Evolutionary conservation across 2,888 invertebrate genomes (phyloP), one percentile per base, ranked within the genome.

Genomic region (Lasioglossum villosulum): DNA sequence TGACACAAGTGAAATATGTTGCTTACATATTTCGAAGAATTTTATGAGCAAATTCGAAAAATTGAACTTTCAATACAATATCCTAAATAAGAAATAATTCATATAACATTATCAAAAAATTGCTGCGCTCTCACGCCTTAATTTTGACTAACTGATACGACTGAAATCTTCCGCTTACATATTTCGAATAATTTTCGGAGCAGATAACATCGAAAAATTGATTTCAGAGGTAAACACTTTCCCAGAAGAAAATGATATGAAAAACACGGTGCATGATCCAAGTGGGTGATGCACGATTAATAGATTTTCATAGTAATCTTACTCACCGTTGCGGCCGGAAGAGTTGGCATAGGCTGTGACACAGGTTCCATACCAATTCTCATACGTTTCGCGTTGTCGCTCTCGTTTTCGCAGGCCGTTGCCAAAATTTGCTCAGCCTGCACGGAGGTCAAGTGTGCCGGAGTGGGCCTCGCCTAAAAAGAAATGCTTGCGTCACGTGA

Each of bases 331-430:
- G 96, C 96, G 87, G 97, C 97, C 86, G 97, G 97, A 92, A 97
- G 96, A 86, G 97, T 96, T 89, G 97, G 98, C 97, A 98, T 97
- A 77, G 98, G 98, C 96, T 98, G 98, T 94, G 98, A 98, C 93
- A 98, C 98, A 71, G 99, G 99, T 95, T 99, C 99, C 92, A 99
- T 96, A 75, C 99, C 99, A 94, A 99, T 97, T 90, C 99, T 97
- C 99, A 99, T 99, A 94, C 99, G 97, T 96, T 99, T 99, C 86
- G 99, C 99, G 95, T 99, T 99, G 95, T 98, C 97, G 95, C 98
- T 98, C 96, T 99, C 99, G 95, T 99, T 99, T 96, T 99, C 99
- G 95, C 99, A 99, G 87, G 99, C 99, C 94, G 98, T 97, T 89
- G 99, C 99, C 94, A 99, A 96, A 94, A 99, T 98, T 95, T 99